A percentile compares a stretch with the other conserved stretches of the same genome.
These are phyloP conservation scores for Baccha elongata DNA, from an alignment of 2,888 invertebrate species.

Conservation along the genomic window DNA sequence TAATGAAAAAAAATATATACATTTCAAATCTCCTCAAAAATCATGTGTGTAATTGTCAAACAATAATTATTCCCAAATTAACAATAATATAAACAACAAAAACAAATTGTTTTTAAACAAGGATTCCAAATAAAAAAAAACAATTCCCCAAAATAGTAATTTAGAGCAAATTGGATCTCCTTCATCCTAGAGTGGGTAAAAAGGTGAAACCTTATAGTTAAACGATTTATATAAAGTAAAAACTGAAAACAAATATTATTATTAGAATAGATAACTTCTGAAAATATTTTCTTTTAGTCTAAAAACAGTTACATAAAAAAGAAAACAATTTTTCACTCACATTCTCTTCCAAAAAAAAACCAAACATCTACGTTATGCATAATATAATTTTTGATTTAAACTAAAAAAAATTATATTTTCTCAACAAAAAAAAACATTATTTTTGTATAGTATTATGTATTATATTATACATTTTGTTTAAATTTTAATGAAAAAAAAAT, in stretches of 20 bases:
- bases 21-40: slow-evolving; percentile 36
- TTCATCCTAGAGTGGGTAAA: slow-evolving; percentile 34
- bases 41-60: slow-evolving; percentile 33
- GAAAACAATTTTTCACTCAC: slow-evolving; percentile 46
- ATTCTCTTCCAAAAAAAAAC: slow-evolving; percentile 55
- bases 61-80: slow-evolving; percentile 5
- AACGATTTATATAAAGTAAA: slow-evolving; percentile 41
- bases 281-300: slow-evolving; percentile 34
- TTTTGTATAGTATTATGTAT: slow-evolving; percentile 37
- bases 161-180: slow-evolving; percentile 61
- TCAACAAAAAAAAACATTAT: slow-evolving; percentile 29
- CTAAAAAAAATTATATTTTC: slow-evolving; percentile 5
- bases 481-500: slow-evolving; percentile 7
- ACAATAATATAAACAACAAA: neutral
- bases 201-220: slow-evolving; percentile 61
- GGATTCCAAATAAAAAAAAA: slow-evolving; percentile 33
- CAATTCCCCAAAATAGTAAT: slow-evolving; percentile 42
- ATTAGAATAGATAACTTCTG: slow-evolving; percentile 33
- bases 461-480: slow-evolving; percentile 34
- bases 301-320: slow-evolving; percentile 21
- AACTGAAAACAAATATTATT: slow-evolving; percentile 1
- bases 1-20: slow-evolving; percentile 23
- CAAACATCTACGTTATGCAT: slow-evolving; percentile 34
- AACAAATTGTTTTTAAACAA: slow-evolving; percentile 19
- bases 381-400: slow-evolving; percentile 39